Conservation (phyloP, 2,888 invertebrate genomes). For the Synanthedon andrenaeformis region DNA sequence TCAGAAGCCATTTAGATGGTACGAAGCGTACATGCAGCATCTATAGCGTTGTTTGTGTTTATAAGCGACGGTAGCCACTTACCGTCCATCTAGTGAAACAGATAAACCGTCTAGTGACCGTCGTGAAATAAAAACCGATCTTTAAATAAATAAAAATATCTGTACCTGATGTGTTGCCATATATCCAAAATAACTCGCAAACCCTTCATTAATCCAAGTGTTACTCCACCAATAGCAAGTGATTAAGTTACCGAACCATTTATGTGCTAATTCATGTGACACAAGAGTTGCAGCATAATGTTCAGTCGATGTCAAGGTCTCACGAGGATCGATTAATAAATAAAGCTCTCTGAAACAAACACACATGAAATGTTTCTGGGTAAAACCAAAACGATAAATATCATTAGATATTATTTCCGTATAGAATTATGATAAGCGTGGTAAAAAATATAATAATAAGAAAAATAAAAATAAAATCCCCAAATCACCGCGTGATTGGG, state of each 20-base stretch:
- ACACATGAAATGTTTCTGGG: neutral
- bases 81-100: no score
- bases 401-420: neutral
- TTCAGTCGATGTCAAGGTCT: constrained; percentile 48
- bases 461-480: neutral
- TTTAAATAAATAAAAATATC: no score
- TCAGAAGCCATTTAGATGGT: neutral
- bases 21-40: no score
- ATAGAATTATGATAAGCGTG: neutral
- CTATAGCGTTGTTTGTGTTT: no score
- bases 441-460: no score
- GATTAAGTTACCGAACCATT: constrained; percentile 84
- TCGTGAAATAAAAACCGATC: no score
- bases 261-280: constrained; percentile 75
- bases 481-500: no score
- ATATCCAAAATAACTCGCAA: constrained; percentile 78
- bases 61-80: no score
- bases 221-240: constrained; percentile 80
- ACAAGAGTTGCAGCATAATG: constrained; percentile 64
- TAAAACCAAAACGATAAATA: neutral
- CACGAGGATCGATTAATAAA: constrained; percentile 38
- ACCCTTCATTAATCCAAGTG: constrained; percentile 81
- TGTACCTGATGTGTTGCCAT: constrained; percentile 50
- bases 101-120: no score
- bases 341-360: constrained; percentile 43